Evolutionary conservation across 2,888 invertebrate genomes (phyloP).

Genomic region (Diadromus collaris): DNA sequence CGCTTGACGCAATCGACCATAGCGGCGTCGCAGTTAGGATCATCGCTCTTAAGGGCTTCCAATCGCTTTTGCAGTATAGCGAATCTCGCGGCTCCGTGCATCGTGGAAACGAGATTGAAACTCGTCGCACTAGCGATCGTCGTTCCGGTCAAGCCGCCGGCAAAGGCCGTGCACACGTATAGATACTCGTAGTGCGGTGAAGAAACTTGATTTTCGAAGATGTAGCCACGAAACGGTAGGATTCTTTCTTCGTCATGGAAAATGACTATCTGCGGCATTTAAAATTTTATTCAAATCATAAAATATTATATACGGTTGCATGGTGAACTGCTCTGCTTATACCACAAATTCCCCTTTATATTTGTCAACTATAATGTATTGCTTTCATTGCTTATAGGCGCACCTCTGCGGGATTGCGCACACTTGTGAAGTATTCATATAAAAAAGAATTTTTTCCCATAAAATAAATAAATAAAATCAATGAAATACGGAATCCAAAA

Average conservation of each 20-base stretch:
- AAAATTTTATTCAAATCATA: no score
- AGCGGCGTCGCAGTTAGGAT: conserved; percentile 47
- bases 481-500: no score
- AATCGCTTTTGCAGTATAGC: conserved; percentile 67
- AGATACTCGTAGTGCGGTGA: conserved; percentile 68
- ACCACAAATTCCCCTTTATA: no score
- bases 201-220: conserved; percentile 66
- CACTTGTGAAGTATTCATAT: no score
- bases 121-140: conserved; percentile 71
- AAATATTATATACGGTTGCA: no score
- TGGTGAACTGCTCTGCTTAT: not conserved
- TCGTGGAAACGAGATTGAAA: conserved; percentile 71
- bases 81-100: conserved; percentile 74
- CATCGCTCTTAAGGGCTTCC: conserved; percentile 59
- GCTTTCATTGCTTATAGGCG: no score
- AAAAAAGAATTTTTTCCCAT: no score
- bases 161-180: conserved; percentile 63
- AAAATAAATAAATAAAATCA: no score
- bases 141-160: conserved; percentile 62
- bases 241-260: conserved; percentile 55
- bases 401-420: no score
- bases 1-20: conserved; percentile 65
- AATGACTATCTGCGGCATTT: conserved; percentile 60
- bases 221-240: conserved; percentile 73
- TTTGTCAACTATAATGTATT: no score